Percentiles rank a stretch among this genome's conserved stretches.
Conservation (phyloP, 1,140 invertebrate genomes). For the Panagrolaimus sp. region DNA sequence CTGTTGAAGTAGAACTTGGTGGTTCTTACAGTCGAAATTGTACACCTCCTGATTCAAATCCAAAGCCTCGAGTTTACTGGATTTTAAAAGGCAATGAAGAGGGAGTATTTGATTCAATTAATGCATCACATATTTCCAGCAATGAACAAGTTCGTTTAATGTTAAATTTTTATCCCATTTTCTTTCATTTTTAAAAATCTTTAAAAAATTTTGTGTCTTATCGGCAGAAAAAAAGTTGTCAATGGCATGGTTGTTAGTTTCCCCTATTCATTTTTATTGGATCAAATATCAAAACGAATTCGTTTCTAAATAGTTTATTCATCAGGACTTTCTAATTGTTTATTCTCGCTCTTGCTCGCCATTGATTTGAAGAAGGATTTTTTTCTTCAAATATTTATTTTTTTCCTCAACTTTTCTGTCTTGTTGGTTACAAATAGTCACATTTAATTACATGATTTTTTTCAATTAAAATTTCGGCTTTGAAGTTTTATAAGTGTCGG, state of each 20-base stretch:
- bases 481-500: too few species aligned
- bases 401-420: too few species aligned
- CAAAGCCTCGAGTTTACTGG: constrained; percentile 47
- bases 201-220: background rate
- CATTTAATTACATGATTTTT: too few species aligned
- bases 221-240: background rate
- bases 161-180: background rate
- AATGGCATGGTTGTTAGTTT: constrained; percentile 4
- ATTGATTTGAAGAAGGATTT: too few species aligned
- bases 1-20: constrained; percentile 52
- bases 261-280: background rate
- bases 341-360: too few species aligned
- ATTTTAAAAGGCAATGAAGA: constrained; percentile 48
- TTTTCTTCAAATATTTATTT: too few species aligned
- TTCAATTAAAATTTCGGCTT: too few species aligned
- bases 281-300: constrained; percentile 4
- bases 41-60: constrained; percentile 47
- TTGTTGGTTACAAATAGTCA: too few species aligned
- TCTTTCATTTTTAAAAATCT: background rate
- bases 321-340: too few species aligned
- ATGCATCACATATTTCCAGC: constrained; percentile 54
- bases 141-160: constrained; percentile 53
- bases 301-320: too few species aligned
- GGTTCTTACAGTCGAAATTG: constrained; percentile 50
- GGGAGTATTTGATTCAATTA: constrained; percentile 51